Evolutionary conservation across 1,140 invertebrate species (phyloP).

Genomic region (Drosophila grimshawi): DNA sequence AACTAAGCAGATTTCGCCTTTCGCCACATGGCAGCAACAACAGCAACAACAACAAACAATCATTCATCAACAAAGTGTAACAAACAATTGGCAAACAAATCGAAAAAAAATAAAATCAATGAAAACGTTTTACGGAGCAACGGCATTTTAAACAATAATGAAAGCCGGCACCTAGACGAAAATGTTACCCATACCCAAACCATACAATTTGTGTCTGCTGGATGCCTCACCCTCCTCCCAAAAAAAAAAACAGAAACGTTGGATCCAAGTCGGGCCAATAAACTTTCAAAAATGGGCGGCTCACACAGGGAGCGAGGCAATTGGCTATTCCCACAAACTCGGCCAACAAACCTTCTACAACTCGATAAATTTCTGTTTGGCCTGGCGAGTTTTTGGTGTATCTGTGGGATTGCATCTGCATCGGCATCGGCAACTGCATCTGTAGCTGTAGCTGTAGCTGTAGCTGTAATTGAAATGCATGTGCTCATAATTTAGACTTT

Average conservation of each 20-base stretch:
- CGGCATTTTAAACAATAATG: constrained; percentile 31
- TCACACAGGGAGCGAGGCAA: neutral
- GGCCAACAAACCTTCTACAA: constrained; percentile 15
- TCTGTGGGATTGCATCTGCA: neutral
- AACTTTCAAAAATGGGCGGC: constrained; percentile 40
- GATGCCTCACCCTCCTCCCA: constrained; percentile 3
- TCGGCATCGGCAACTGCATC: neutral
- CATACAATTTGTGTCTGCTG: constrained; percentile 5
- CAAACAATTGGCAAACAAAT: constrained; percentile 42
- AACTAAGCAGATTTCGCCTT: constrained; percentile 41
- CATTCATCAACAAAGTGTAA: constrained; percentile 41
- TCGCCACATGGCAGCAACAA: constrained; percentile 20
- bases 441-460: constrained; percentile 10
- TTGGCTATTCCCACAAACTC: neutral
- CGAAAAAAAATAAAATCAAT: constrained; percentile 12
- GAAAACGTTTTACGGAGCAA: constrained; percentile 6
- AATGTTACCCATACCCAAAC: neutral
- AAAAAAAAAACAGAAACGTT: no score
- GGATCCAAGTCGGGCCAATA: constrained; percentile 3
- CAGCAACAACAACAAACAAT: constrained; percentile 20
- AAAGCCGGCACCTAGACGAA: constrained; percentile 9
- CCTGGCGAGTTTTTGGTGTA: neutral
- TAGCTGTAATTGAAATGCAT: constrained; percentile 22
- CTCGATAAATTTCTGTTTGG: constrained; percentile 11
- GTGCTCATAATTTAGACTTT: constrained; percentile 9